Evolutionary conservation across 2,888 invertebrate species (phyloP).

Genomic region (Epirrita christyi): DNA sequence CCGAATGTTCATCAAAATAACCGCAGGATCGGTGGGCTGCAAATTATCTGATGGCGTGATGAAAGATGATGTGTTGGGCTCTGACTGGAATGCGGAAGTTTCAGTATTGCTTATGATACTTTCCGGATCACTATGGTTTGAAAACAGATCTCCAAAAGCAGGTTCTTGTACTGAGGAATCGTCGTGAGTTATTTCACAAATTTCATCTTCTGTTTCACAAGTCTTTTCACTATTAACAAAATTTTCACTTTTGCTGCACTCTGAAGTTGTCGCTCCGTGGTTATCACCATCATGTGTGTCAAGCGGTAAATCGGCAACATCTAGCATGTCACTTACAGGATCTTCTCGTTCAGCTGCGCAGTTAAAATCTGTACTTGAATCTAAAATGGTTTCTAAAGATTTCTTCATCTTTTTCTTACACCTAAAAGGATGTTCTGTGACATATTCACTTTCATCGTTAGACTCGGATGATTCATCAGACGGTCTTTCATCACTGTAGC

Average conservation of each 20-base stretch:
- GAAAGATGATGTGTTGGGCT: slow-evolving; percentile 26
- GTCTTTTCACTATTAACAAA: slow-evolving; percentile 54
- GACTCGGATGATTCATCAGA: slow-evolving; percentile 81
- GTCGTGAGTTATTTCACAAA: slow-evolving; percentile 65
- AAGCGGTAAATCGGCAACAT: slow-evolving; percentile 75
- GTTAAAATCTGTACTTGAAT: slow-evolving; percentile 75
- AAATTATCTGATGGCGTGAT: slow-evolving; percentile 12
- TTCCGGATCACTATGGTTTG: slow-evolving; percentile 7
- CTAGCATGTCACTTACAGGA: slow-evolving; percentile 74
- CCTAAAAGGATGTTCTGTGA: slow-evolving; percentile 59
- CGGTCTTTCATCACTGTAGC: slow-evolving; percentile 91
- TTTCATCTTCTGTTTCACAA: slow-evolving; percentile 72
- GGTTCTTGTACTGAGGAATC: slow-evolving; percentile 53
- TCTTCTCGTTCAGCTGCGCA: slow-evolving; percentile 74
- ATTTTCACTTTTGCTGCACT: slow-evolving; percentile 61
- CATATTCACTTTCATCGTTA: slow-evolving; percentile 77
- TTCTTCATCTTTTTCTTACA: slow-evolving; percentile 72
- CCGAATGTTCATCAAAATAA: slow-evolving; percentile 55
- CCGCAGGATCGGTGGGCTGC: slow-evolving; percentile 46
- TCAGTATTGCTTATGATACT: slow-evolving; percentile 15
- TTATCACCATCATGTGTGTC: slow-evolving; percentile 71
- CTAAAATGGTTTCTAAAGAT: slow-evolving; percentile 67
- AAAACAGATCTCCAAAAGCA: slow-evolving; percentile 27
- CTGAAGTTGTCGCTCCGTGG: slow-evolving; percentile 50
- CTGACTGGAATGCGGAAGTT: slow-evolving; percentile 21